A percentile compares a stretch with the other conserved stretches of the same genome.
These are phyloP conservation scores for Mactra quadrangularis DNA, from an alignment of 1,140 invertebrate species.

Conservation along the genomic window DNA sequence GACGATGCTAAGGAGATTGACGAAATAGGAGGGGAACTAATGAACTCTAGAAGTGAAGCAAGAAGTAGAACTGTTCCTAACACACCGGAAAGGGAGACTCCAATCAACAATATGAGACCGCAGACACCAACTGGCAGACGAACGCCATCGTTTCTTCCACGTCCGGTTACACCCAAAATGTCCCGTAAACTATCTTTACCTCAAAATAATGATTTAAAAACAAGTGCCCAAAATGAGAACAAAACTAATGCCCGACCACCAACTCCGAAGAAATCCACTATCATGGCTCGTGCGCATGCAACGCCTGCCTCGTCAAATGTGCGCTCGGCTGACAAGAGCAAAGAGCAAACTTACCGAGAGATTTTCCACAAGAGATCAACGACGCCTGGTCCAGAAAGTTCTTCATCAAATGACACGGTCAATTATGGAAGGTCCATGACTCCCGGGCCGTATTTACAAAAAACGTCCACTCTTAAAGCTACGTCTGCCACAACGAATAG, in stretches of 20 bases:
- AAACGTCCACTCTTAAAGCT: constrained; percentile 7
- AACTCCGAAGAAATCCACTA: constrained; percentile 66
- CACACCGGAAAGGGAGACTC: background rate
- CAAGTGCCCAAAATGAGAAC: constrained; percentile 18
- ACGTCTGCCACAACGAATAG: constrained; percentile 21
- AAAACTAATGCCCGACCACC: constrained; percentile 57
- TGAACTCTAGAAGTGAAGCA: constrained; percentile 1
- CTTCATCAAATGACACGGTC: background rate
- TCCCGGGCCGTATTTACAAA: constrained; percentile 63
- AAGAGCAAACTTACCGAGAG: constrained; percentile 64
- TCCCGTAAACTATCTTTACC: constrained; percentile 21
- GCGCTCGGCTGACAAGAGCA: constrained; percentile 40
- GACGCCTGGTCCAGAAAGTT: constrained; percentile 69
- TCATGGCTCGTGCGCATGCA: constrained; percentile 62
- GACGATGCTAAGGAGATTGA: constrained; percentile 31
- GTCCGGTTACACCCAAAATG: constrained; percentile 63
- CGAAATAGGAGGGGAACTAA: constrained; percentile 41
- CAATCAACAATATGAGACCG: constrained; percentile 41
- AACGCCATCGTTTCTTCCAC: constrained; percentile 64
- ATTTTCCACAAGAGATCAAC: constrained; percentile 67
- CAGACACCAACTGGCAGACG: constrained; percentile 56
- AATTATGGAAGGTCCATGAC: constrained; percentile 54
- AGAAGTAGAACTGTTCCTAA: background rate
- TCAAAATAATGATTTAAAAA: constrained; percentile 13
- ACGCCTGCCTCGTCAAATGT: constrained; percentile 11